phyloP scores from a whole-genome alignment of 2,113 vertebrate species.

The Calidris pygmaea region DNA sequence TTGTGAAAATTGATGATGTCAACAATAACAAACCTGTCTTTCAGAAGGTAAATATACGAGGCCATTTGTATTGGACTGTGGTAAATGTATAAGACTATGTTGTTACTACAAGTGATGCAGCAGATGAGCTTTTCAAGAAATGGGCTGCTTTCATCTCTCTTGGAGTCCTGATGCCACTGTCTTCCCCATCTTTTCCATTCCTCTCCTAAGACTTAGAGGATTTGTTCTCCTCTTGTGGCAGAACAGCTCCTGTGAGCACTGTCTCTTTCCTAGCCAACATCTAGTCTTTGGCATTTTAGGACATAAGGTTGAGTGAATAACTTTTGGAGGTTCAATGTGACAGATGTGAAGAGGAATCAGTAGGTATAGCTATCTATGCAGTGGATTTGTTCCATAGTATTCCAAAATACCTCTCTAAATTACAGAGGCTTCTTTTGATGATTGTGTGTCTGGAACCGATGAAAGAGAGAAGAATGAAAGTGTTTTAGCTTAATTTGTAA shows the following conservation, averaged over 20 bases:
- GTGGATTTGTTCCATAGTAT: neutral
- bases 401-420: neutral
- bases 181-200: neutral
- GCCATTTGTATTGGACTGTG: neutral
- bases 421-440: neutral
- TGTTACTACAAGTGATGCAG: neutral
- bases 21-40: conserved; percentile 92
- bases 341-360: neutral
- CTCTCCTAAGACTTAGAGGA: neutral
- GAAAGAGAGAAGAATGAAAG: neutral
- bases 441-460: neutral
- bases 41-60: conserved; percentile 77
- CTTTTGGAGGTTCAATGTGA: neutral
- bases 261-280: neutral
- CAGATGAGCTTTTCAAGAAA: neutral
- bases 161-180: neutral
- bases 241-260: neutral
- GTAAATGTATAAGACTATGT: neutral
- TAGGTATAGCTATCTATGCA: neutral
- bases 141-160: neutral
- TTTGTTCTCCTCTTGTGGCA: neutral
- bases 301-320: neutral
- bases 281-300: neutral
- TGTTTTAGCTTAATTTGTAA: neutral
- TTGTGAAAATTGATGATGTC: conserved; percentile 86